A percentile compares a stretch with the other conserved stretches of the same genome.
phyloP scores from a whole-genome alignment of 64 coral and sea anemone species.

The Actinia equina region DNA sequence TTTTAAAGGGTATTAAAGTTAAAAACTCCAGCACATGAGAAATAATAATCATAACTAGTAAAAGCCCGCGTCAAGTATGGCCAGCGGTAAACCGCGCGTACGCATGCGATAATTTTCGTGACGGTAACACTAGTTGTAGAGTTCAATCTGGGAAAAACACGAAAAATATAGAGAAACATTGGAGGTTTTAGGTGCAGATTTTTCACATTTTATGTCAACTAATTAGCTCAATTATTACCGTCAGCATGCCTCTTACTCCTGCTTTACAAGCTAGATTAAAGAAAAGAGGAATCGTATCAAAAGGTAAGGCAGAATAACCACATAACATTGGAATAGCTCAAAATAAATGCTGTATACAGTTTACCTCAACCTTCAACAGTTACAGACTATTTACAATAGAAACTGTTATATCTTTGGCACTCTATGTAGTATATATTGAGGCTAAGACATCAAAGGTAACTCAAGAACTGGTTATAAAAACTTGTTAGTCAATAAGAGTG shows the following conservation, averaged over 20 bases:
- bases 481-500: no score
- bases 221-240: neutral
- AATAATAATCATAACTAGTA: no score
- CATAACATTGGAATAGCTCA: neutral
- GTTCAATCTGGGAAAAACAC: neutral
- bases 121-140: neutral
- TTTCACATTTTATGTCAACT: neutral
- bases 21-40: no score
- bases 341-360: neutral
- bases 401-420: no score
- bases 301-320: constrained; percentile 21
- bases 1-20: no score
- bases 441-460: no score
- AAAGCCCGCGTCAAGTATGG: no score
- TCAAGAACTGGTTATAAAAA: no score
- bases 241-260: constrained; percentile 43
- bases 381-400: no score
- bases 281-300: constrained; percentile 49
- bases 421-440: no score
- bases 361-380: no score
- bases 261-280: constrained; percentile 56
- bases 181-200: neutral
- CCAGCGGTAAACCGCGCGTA: no score
- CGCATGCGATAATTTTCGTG: neutral
- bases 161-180: neutral